Evolutionary conservation across 2,888 invertebrate species (phyloP), one percentile per base, ranked within the genome.

Genomic region (Heteromyza rotundicornis): DNA sequence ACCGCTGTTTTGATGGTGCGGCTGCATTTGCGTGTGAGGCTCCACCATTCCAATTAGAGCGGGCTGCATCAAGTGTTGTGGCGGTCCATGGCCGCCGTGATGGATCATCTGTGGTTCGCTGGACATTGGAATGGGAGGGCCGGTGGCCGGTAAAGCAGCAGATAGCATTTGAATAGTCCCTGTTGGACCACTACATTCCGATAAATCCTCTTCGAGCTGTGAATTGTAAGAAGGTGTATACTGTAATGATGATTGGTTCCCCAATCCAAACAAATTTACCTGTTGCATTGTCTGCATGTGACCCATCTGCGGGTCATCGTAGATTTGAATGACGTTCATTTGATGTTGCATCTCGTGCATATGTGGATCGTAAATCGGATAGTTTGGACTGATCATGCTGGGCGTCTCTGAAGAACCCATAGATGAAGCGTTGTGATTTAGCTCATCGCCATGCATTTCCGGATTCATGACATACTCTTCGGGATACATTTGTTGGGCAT

Each of bases 281-380:
- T 75, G 77, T 58, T 8, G 73, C 56, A 79, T 69, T 2, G 69
- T 65, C 65, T 75, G 76, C 2, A 73, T 49, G 1, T 71, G 63
- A 2, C 69, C 69, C 57, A 79, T 59, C 59, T 72, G 80, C 1
- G 68, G 70, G 10, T 81, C 77, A 58, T 82, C 82, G 55, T 79
- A 82, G 24, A 82, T 77, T 65, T 82, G 82, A 76, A 82, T 73
- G 5, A 80, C 77, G 22, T 77, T 69, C 81, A 82, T 78, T 65
- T 82, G 82, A 49, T 82, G 83, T 59, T 81, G 80, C 58, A 82
- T 70, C 40, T 82, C 81, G 50, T 80, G 81, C 57, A 80, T 68
- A 64, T 81, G 80, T 55, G 75, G 61, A 65, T 81, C 82, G 60
- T 80, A 81, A 2, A 82, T 77, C 59, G 79, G 74, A 70, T 80